Evolutionary conservation across 2,888 invertebrate species (phyloP).

Genomic region (Phyllotreta striolata): DNA sequence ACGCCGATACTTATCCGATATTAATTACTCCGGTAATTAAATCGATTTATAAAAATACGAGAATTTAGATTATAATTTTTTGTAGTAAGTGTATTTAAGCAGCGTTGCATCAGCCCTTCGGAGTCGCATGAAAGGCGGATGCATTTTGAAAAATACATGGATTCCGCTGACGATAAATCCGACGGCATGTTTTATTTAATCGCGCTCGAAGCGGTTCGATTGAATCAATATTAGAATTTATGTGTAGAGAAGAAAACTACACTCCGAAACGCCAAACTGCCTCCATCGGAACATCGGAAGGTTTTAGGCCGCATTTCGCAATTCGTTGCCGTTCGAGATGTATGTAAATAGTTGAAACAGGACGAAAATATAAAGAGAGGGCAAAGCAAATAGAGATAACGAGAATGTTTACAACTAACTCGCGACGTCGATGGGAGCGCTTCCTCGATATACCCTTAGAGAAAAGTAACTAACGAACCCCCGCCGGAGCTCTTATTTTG

Average conservation of each 20-base stretch:
- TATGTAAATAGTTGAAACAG: constrained; percentile 36
- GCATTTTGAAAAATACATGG: constrained; percentile 4
- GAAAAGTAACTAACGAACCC: no score
- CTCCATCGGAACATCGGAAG: constrained; percentile 12
- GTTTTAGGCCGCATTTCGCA: constrained; percentile 29
- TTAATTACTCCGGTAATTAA: no score
- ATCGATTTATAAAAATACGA: no score
- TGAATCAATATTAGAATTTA: constrained; percentile 27
- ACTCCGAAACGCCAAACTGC: constrained; percentile 14
- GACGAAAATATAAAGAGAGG: constrained; percentile 29
- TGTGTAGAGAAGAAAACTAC: constrained; percentile 16
- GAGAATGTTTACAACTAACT: constrained; percentile 40
- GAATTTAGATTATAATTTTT: background rate
- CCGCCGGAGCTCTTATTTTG: no score
- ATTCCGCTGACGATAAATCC: constrained; percentile 16
- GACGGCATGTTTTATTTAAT: constrained; percentile 20
- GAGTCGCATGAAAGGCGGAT: constrained; percentile 1
- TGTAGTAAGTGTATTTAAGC: no score
- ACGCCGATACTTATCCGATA: no score
- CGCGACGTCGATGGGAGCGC: constrained; percentile 9
- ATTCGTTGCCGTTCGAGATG: constrained; percentile 34
- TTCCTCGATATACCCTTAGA: no score
- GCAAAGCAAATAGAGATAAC: constrained; percentile 35
- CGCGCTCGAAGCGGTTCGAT: constrained; percentile 13
- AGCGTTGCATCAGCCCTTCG: no score